These are phyloP conservation scores for Potamilus streckersoni DNA, from an alignment of 1,140 invertebrate species.

Conservation along the genomic window DNA sequence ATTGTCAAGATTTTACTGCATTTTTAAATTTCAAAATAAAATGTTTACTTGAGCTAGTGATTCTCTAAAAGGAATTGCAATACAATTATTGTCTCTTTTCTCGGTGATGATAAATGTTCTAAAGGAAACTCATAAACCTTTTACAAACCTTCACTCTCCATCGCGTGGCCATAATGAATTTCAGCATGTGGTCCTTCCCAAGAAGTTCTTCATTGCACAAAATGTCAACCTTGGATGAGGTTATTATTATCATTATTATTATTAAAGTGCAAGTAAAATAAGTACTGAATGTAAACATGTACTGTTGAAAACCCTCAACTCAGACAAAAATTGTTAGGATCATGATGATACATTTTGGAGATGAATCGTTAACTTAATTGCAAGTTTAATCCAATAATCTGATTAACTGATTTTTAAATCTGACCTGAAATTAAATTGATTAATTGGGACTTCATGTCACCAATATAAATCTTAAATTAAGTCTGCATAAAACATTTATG, in stretches of 20 bases:
- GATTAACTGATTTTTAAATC: no score
- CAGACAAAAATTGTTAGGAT: no score
- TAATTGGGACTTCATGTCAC: no score
- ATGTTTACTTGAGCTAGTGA: background rate
- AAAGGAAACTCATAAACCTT: background rate
- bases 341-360: no score
- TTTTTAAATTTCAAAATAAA: background rate
- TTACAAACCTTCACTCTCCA: slow-evolving; percentile 88
- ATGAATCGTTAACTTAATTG: no score
- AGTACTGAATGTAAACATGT: no score
- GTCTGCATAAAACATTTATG: no score
- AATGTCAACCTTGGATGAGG: slow-evolving; percentile 82
- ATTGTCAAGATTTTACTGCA: background rate
- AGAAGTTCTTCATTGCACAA: slow-evolving; percentile 98
- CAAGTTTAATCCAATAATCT: no score
- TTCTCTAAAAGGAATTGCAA: background rate
- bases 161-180: slow-evolving; percentile 97
- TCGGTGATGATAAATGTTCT: background rate
- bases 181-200: slow-evolving; percentile 98
- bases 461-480: no score
- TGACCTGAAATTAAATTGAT: no score
- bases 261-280: background rate
- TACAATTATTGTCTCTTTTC: background rate
- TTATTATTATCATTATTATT: background rate
- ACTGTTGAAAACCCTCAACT: no score